These are phyloP conservation scores for Calvadosia cruxmelitensis DNA, from an alignment of 30 jellyfish, hydroid and myxozoan species.

Conservation along the genomic window DNA sequence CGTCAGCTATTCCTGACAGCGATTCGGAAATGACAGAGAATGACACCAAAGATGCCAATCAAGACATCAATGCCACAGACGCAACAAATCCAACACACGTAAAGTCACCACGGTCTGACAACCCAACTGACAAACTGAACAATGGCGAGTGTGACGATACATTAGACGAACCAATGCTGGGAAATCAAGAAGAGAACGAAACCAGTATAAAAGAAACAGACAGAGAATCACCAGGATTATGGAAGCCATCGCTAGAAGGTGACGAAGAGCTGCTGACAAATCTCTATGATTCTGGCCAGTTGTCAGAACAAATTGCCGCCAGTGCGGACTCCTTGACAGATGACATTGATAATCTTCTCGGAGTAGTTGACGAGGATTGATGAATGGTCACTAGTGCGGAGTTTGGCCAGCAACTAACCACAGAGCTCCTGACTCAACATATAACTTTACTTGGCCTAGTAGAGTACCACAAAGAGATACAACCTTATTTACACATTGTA, in stretches of 20 bases:
- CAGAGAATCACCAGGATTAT: conserved; percentile 55
- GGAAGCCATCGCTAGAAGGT: conserved; percentile 43
- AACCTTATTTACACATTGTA: no score
- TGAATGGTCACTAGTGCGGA: no score
- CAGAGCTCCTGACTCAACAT: no score
- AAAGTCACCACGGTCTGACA: not conserved
- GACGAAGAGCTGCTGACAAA: conserved; percentile 31
- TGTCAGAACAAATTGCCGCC: conserved; percentile 59
- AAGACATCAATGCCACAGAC: not conserved
- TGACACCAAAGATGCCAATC: conserved; percentile 1
- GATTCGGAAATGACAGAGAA: not conserved
- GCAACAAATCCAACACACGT: not conserved
- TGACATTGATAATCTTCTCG: conserved; percentile 40
- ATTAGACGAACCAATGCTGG: not conserved
- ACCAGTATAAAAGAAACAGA: conserved; percentile 12
- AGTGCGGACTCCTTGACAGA: conserved; percentile 54
- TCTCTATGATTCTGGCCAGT: conserved; percentile 26
- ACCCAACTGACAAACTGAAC: not conserved
- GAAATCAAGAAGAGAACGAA: not conserved
- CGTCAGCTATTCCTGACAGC: not conserved
- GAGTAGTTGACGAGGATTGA: conserved; percentile 53
- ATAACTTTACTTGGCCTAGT: no score
- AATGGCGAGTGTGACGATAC: not conserved
- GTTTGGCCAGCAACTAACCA: no score
- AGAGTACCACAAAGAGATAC: no score